Conservation (phyloP, 2,888 invertebrate genomes). For the Melipona beecheii region DNA sequence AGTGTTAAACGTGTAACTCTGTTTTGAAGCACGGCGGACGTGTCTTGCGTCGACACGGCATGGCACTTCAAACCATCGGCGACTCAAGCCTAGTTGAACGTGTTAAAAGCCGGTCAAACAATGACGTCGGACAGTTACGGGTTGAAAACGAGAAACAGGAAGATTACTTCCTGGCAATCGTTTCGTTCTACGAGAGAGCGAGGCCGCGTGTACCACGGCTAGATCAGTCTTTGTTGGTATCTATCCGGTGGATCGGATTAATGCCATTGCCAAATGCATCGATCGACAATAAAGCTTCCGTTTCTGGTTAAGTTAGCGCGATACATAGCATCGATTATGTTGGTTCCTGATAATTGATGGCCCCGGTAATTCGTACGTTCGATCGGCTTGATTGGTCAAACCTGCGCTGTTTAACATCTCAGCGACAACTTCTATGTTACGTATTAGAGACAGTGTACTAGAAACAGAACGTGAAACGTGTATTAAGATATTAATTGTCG, state of each 20-base stretch:
- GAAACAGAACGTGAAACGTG: too few species aligned
- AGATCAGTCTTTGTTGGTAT: constrained; percentile 35
- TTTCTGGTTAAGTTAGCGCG: neutral
- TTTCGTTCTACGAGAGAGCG: constrained; percentile 38
- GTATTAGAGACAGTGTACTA: too few species aligned
- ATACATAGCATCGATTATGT: neutral
- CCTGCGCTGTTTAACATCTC: neutral
- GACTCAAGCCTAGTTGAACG: constrained; percentile 25
- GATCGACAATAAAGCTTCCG: neutral
- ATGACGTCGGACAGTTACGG: constrained; percentile 42
- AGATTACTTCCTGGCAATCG: constrained; percentile 64
- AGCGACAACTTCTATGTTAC: too few species aligned
- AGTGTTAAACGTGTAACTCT: neutral
- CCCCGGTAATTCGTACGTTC: neutral
- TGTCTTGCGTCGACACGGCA: constrained; percentile 1
- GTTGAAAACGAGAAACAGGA: constrained; percentile 57
- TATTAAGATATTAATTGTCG: too few species aligned
- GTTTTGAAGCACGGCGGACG: constrained; percentile 11
- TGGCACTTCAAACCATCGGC: constrained; percentile 7
- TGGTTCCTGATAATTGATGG: neutral
- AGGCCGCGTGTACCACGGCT: constrained; percentile 11
- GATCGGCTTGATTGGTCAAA: neutral
- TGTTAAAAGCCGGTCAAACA: constrained; percentile 54
- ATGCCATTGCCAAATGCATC: constrained; percentile 6
- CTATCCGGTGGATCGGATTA: constrained; percentile 42